Evolutionary conservation across 2,113 vertebrate species (phyloP).

Genomic region (Helogale parvula): DNA sequence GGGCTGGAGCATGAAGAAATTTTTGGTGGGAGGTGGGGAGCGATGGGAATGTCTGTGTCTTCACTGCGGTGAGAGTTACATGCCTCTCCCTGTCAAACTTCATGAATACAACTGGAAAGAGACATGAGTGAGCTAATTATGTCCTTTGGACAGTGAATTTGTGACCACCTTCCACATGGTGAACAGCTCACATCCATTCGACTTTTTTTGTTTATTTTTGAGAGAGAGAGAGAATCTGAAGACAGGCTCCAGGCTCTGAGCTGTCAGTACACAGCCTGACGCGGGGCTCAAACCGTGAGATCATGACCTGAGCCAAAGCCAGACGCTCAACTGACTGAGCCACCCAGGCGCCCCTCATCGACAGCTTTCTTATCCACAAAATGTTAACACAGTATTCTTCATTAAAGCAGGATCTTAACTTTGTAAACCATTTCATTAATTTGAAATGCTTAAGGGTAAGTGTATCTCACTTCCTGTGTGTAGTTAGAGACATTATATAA

Average conservation of each 20-base stretch:
- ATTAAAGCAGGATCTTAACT: background rate
- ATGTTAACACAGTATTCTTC: background rate
- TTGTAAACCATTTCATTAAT: background rate
- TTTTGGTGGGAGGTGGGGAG: background rate
- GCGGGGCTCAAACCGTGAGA: no score
- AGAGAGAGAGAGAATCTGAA: no score
- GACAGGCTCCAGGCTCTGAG: no score
- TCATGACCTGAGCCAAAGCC: no score
- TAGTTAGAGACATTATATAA: background rate
- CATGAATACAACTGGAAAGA: background rate
- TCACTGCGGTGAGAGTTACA: background rate
- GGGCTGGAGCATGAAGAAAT: background rate
- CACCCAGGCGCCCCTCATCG: no score
- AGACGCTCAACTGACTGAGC: no score
- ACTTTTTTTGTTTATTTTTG: no score
- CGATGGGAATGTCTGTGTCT: background rate
- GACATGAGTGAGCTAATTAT: background rate
- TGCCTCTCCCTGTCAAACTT: background rate
- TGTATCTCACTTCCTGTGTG: background rate
- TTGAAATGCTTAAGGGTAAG: background rate
- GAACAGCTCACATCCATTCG: background rate
- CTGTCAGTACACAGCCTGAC: no score
- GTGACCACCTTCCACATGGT: background rate
- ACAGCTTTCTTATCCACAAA: background rate
- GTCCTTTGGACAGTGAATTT: background rate